Base-by-base conservation (phyloP, 2,797 vertebrate genomes). In the Enteromius trimaculatus region DNA sequence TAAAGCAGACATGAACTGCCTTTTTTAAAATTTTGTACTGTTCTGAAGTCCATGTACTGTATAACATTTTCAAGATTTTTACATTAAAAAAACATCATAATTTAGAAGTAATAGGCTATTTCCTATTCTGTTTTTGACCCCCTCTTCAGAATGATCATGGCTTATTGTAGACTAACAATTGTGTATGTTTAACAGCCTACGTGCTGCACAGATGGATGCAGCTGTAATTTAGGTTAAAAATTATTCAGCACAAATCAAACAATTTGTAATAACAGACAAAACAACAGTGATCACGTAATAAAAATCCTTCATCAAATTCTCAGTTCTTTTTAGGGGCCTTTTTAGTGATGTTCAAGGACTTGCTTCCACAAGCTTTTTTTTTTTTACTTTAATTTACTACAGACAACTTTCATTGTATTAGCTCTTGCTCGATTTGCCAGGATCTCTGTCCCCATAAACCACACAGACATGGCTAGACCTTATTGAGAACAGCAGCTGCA, bases 361-460 rank as follows among this genome's bases (percentile, higher is more conserved):
- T 64, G 29, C 14, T 65, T 19, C 16, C 16, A 65, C 62, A 64
- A 64, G 62, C 29, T 17, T 64, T 62, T 64, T 8, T 17, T 64
- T 62, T 64, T 8, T 44, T 44, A 3, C 62, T 64, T 64, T 29
- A 17, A 29, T 64, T 64, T 64, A 31, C 60, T 64, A 64, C 60
- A 31, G 55, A 71, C 9, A 23, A 2, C 19, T 34, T 60, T 47
- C 2, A 80, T 62, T 55, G 53, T 71, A 58, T 60, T 58, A 10
- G 34, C 37, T 71, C 31, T 49, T 2, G 37, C 39, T 47, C n/a
- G 29, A 4, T 47, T 26, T 65, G 10, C 23, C 21, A 37, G 7
- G 21, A 79, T 68, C 77, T 53, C 64, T 79, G 19, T 51, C 4
- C 16, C 51, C 37, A 70, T 44, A 44, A 58, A 70, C 79, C 21